These are phyloP conservation scores for Colistium nudipinnis DNA, from an alignment of 2,113 vertebrate species.

Conservation along the genomic window DNA sequence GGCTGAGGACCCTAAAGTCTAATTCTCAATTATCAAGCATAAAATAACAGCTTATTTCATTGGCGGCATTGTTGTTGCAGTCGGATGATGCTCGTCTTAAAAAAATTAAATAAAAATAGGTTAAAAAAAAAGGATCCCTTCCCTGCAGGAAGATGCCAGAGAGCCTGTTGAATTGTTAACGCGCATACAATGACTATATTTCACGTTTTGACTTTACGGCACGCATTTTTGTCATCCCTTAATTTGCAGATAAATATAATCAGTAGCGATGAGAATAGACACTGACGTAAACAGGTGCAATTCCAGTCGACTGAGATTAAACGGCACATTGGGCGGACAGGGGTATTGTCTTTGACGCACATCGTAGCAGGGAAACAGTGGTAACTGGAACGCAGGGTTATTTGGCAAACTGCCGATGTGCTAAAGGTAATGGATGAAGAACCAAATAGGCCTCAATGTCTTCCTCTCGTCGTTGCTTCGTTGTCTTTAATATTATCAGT, in stretches of 20 bases:
- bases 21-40: conserved; percentile 43
- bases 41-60: conserved; percentile 46
- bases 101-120: neutral
- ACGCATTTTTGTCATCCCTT: neutral
- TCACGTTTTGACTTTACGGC: neutral
- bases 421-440: conserved; percentile 35
- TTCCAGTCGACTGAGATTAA: conserved; percentile 20
- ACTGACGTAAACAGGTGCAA: conserved; percentile 16
- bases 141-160: conserved; percentile 1
- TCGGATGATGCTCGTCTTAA: neutral
- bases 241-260: conserved; percentile 18
- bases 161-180: conserved; percentile 16
- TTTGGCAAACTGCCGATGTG: conserved; percentile 56
- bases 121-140: too few species aligned
- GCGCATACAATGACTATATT: neutral
- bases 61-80: conserved; percentile 22
- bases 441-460: conserved; percentile 41
- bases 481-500: conserved; percentile 43
- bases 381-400: conserved; percentile 51
- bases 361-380: conserved; percentile 22
- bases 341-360: conserved; percentile 38
- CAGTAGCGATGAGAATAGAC: conserved; percentile 10
- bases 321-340: conserved; percentile 7
- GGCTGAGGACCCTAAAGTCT: conserved; percentile 40
- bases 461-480: conserved; percentile 26